phyloP scores from a whole-genome alignment of 2,888 invertebrate genomes.

The Drosophila nr. perissopoda region DNA sequence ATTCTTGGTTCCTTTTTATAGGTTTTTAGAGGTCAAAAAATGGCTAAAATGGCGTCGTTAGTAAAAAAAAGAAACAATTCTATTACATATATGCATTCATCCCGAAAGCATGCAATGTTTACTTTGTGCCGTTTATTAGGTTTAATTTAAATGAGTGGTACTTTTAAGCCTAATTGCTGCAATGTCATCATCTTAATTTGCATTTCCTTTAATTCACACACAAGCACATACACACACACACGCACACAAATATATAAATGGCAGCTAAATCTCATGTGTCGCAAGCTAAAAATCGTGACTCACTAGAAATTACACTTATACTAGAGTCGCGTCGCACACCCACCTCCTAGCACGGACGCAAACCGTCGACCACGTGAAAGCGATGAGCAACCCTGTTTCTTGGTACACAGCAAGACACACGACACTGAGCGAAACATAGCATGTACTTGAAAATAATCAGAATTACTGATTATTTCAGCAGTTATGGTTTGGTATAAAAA shows the following conservation, averaged over 20 bases:
- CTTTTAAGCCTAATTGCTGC: slow-evolving; percentile 15
- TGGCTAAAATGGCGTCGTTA: background rate
- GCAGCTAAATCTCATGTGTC: slow-evolving; percentile 2
- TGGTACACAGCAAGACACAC: background rate
- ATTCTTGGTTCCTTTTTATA: background rate
- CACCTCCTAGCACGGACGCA: slow-evolving; percentile 24
- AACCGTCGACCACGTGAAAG: slow-evolving; percentile 25
- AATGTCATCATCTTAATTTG: slow-evolving; percentile 33
- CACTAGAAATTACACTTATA: slow-evolving; percentile 13
- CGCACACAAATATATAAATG: background rate
- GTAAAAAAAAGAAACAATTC: background rate
- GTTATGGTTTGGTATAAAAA: background rate
- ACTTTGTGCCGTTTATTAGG: background rate
- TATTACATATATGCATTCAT: background rate
- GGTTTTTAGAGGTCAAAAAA: background rate
- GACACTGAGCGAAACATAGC: slow-evolving; percentile 7
- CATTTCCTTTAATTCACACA: slow-evolving; percentile 16
- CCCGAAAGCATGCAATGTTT: slow-evolving; percentile 30
- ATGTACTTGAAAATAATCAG: background rate
- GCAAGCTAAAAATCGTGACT: slow-evolving; percentile 25
- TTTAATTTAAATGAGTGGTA: slow-evolving; percentile 14
- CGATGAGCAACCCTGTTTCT: slow-evolving; percentile 6
- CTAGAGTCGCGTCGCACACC: slow-evolving; percentile 31
- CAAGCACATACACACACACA: background rate
- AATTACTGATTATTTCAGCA: background rate